Evolutionary conservation across 2,113 vertebrate genomes (phyloP), one percentile per base, ranked within the genome.

Genomic region (Pluvianellus socialis): DNA sequence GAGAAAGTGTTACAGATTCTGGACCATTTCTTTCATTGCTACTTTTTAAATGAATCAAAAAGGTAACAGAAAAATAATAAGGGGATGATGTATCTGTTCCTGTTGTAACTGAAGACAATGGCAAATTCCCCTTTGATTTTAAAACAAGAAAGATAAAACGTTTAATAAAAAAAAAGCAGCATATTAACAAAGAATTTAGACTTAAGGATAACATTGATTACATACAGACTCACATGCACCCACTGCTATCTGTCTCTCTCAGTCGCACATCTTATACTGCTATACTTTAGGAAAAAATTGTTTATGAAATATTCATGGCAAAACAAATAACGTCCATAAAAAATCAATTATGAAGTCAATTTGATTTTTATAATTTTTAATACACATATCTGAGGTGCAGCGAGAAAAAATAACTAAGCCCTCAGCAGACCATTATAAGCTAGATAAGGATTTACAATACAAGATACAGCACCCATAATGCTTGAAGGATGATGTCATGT

Each of bases 401-500:
- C 90, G 45, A 76, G 72, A 70, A 94, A 94, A 96, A 88, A 82
- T 81, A 90, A 63, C 76, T 61, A 66, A 95, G 67, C 35, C 59
- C 32, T 86, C 71, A 92, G 59, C 68, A 88, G 47, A 77, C 49
- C 81, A 92, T 81, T 92, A 91, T 86, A 88, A 81, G 61, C 59
- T 92, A 95, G 97, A 95, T 93, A 96, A 96, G 94, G 86, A 94
- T 97, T 98, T 97, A 96, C 89, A 97, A 45, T 95, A 94, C 12
- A 88, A 97, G 92, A 95, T 90, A 89, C 83, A 89, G 94, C 90
- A 96, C 92, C 92, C 94, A 95, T 92, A 97, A 96, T 93, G 92
- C 86, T 96, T 94, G 92, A 97, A 97, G 91, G 80, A 97, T 98
- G 96, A 98, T 94, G 96, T 97, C 96, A 97, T 95, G 50, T 93